Percentiles rank a stretch among this genome's conserved stretches.
phyloP scores from a whole-genome alignment of 2,888 invertebrate species.

The Chymomyza amoena region DNA sequence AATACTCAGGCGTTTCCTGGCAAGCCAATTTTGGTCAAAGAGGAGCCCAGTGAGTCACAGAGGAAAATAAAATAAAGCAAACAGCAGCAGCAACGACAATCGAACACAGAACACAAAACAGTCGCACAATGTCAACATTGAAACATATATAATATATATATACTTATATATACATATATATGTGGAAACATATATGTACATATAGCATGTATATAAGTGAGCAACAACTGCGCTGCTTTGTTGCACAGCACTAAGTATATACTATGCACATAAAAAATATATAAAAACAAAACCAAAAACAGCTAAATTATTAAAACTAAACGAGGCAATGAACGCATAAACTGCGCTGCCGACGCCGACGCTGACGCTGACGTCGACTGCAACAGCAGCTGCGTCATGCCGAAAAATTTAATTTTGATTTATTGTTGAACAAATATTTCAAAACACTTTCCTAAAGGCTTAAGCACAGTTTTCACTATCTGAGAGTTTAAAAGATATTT shows the following conservation, averaged over 20 bases:
- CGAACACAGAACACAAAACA: neutral
- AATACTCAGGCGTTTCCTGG: neutral
- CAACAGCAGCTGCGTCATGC: neutral
- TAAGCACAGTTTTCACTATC: neutral
- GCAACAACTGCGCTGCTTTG: no score
- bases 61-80: neutral
- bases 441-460: neutral
- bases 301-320: conserved; percentile 8
- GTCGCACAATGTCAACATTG: neutral
- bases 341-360: neutral
- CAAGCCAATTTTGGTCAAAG: conserved; percentile 4
- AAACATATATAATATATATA: neutral
- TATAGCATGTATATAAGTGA: neutral
- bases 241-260: neutral
- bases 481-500: no score
- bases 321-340: neutral
- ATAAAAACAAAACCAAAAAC: conserved; percentile 3
- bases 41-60: neutral
- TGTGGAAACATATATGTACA: neutral
- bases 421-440: neutral
- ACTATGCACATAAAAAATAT: neutral
- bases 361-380: neutral
- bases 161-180: neutral
- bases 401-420: neutral
- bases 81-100: neutral